Evolutionary conservation across 2,797 vertebrate genomes (phyloP).

Genomic region (Salmo trutta): DNA sequence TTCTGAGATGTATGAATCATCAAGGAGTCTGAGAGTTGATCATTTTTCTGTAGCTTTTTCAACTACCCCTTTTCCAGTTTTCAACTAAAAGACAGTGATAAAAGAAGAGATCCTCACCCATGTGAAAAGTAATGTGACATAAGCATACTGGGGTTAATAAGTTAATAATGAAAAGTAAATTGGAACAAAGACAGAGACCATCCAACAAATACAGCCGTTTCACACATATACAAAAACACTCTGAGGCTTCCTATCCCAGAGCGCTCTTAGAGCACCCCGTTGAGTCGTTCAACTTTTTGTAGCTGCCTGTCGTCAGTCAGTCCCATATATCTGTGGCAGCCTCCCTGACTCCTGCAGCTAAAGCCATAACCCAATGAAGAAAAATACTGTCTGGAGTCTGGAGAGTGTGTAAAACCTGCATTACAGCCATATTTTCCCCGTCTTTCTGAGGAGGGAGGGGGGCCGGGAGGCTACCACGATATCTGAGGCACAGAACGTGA

Average conservation of each 20-base stretch:
- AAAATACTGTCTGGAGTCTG: slow-evolving; percentile 75
- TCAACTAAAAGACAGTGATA: neutral
- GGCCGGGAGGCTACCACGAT: neutral
- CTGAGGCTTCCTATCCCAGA: slow-evolving; percentile 7
- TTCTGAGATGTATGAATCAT: neutral
- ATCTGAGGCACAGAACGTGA: neutral
- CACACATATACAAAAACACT: slow-evolving; percentile 30
- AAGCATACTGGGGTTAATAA: neutral
- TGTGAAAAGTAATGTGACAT: neutral
- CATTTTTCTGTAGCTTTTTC: neutral
- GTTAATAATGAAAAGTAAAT: slow-evolving; percentile 45
- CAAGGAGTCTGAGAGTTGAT: neutral
- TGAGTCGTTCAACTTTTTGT: slow-evolving; percentile 32
- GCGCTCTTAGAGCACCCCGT: slow-evolving; percentile 12
- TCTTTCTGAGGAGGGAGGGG: slow-evolving; percentile 48
- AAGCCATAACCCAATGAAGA: slow-evolving; percentile 72
- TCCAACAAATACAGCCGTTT: slow-evolving; percentile 42
- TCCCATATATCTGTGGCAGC: slow-evolving; percentile 65
- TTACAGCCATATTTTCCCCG: slow-evolving; percentile 58
- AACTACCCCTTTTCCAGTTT: neutral
- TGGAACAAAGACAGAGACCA: slow-evolving; percentile 42
- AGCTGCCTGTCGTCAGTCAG: slow-evolving; percentile 37
- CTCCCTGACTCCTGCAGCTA: slow-evolving; percentile 69
- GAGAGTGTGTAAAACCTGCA: slow-evolving; percentile 70
- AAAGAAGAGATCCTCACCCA: neutral